Conservation (phyloP, 2,888 invertebrate species). For the Phyto melanocephala region DNA sequence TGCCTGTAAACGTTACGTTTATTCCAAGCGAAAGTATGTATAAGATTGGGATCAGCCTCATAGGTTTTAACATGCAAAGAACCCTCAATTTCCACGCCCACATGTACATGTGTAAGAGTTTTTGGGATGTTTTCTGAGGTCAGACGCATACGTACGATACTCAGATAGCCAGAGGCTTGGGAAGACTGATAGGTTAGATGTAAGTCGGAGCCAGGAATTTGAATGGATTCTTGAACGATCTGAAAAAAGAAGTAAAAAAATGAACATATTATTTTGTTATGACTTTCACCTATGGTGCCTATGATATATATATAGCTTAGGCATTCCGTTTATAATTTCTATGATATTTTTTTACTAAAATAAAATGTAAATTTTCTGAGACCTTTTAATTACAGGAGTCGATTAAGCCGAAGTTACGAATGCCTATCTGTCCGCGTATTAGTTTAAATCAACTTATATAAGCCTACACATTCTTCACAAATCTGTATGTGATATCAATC, state of each 20-base stretch:
- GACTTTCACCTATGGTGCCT: too few relatives aligned
- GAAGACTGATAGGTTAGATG: constrained; percentile 97
- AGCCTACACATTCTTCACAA: too few relatives aligned
- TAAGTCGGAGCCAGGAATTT: constrained; percentile 95
- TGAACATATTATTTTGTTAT: too few relatives aligned
- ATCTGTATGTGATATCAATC: too few relatives aligned
- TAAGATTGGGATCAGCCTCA: constrained; percentile 96
- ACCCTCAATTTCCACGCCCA: constrained; percentile 95
- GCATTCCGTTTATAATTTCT: too few relatives aligned
- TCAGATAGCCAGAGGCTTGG: constrained; percentile 95
- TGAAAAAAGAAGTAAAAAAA: constrained; percentile 73
- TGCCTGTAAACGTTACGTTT: constrained; percentile 98
- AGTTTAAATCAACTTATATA: too few relatives aligned
- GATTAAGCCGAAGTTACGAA: too few relatives aligned
- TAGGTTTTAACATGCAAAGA: constrained; percentile 94
- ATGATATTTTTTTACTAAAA: too few relatives aligned
- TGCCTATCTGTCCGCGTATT: too few relatives aligned
- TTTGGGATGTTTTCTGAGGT: constrained; percentile 89
- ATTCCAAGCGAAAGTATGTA: constrained; percentile 98
- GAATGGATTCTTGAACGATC: constrained; percentile 97
- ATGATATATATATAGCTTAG: too few relatives aligned
- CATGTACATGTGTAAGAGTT: constrained; percentile 91
- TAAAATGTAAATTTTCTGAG: too few relatives aligned
- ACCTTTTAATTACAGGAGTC: too few relatives aligned
- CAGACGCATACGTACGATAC: constrained; percentile 93